Percentiles rank a stretch among this genome's conserved stretches.
Evolutionary conservation across 2,797 vertebrate species (phyloP).

Genomic region (Botia kubotai): DNA sequence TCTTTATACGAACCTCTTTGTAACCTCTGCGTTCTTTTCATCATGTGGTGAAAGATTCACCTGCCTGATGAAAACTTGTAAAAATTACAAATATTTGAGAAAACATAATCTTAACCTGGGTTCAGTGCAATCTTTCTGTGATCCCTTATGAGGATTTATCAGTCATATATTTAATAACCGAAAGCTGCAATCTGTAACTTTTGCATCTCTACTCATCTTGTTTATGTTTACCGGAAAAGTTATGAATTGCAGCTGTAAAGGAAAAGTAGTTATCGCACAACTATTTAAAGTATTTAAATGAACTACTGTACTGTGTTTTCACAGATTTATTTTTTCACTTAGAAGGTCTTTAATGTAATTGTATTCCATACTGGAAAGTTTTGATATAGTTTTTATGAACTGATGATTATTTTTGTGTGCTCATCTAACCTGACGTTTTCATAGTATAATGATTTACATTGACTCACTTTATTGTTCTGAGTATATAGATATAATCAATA

Average conservation of each 20-base stretch:
- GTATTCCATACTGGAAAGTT: conserved; percentile 46
- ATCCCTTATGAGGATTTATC: not conserved
- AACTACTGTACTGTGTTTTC: not conserved
- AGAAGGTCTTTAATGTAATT: conserved; percentile 5
- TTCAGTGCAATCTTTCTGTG: not conserved
- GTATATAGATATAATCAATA: too few species aligned
- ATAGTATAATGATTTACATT: too few species aligned
- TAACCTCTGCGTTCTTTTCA: not conserved
- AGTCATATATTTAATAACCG: not conserved
- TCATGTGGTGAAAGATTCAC: not conserved
- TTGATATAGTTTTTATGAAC: not conserved
- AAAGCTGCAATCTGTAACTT: too few species aligned
- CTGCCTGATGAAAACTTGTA: not conserved
- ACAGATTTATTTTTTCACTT: not conserved
- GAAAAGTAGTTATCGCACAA: not conserved
- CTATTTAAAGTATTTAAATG: not conserved
- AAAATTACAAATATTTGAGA: not conserved
- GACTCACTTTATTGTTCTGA: too few species aligned
- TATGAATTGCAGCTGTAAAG: too few species aligned
- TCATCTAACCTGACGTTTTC: not conserved
- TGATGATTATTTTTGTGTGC: not conserved
- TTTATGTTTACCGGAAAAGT: too few species aligned
- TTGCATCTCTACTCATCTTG: too few species aligned
- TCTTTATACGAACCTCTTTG: too few species aligned
- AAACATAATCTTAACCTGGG: not conserved